A percentile compares a stretch with the other conserved stretches of the same genome.
Conservation (phyloP, 2,113 vertebrate species). For the Pavo muticus region DNA sequence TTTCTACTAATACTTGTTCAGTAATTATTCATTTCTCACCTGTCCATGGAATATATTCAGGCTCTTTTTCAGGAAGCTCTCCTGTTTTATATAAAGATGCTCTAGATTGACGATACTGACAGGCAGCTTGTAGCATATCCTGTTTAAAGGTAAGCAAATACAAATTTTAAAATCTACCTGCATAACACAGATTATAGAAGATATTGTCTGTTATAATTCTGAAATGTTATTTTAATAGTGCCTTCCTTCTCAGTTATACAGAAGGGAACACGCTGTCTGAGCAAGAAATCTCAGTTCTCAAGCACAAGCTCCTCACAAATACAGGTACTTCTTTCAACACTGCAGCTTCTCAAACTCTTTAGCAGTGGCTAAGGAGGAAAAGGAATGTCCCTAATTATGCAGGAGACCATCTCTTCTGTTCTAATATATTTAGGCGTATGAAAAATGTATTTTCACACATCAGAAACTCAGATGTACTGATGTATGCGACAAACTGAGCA, state of each 20-base stretch:
- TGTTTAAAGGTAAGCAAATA: conserved; percentile 38
- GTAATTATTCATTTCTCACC: conserved; percentile 77
- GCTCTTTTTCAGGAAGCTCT: conserved; percentile 81
- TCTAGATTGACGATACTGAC: conserved; percentile 89
- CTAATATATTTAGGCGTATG: background rate
- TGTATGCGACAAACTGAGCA: background rate
- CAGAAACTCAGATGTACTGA: background rate
- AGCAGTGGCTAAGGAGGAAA: background rate
- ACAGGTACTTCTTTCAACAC: background rate
- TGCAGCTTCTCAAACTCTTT: background rate
- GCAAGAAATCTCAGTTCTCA: background rate
- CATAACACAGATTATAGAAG: background rate
- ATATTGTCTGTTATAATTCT: background rate
- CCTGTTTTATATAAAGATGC: conserved; percentile 85
- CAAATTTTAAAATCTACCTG: background rate
- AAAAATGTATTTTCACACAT: background rate
- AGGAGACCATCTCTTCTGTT: background rate
- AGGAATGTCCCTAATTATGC: background rate
- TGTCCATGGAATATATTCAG: conserved; percentile 95
- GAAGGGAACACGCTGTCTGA: background rate
- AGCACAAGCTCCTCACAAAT: background rate
- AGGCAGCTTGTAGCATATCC: conserved; percentile 93
- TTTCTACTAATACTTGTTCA: background rate
- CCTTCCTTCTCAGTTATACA: background rate
- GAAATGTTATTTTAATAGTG: background rate